phyloP scores from a whole-genome alignment of 1,140 invertebrate genomes.

The Calycopis cecrops region DNA sequence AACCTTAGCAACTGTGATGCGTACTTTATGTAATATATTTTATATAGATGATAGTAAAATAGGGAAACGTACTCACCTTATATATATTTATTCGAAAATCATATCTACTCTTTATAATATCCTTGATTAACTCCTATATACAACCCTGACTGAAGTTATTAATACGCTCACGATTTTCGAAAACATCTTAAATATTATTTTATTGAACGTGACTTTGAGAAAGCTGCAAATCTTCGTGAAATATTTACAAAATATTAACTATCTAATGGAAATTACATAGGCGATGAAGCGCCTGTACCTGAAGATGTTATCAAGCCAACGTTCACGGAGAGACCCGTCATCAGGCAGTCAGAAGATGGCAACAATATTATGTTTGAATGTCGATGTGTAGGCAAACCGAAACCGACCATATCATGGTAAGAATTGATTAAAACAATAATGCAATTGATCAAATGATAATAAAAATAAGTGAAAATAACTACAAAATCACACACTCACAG shows the following conservation, averaged over 20 bases:
- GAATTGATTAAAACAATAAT: conserved; percentile 45
- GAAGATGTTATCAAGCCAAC: conserved; percentile 94
- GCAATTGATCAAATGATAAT: background rate
- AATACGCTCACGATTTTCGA: conserved; percentile 54
- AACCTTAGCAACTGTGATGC: conserved; percentile 67
- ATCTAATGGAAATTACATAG: conserved; percentile 73
- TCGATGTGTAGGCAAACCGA: conserved; percentile 95
- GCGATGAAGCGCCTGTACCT: conserved; percentile 93
- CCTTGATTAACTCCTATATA: conserved; percentile 57
- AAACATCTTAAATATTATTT: conserved; percentile 67
- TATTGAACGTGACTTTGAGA: conserved; percentile 26
- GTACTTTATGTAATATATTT: conserved; percentile 54
- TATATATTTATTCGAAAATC: conserved; percentile 42
- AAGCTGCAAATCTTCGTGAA: conserved; percentile 48
- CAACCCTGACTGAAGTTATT: conserved; percentile 41
- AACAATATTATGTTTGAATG: conserved; percentile 96
- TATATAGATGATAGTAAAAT: conserved; percentile 31
- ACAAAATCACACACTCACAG: conserved; percentile 69
- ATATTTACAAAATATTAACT: conserved; percentile 21
- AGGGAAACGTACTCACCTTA: conserved; percentile 9
- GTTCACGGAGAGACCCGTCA: conserved; percentile 96
- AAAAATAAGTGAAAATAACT: background rate
- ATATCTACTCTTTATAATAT: conserved; percentile 25
- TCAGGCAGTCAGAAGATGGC: conserved; percentile 95
- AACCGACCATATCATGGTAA: conserved; percentile 94